Conservation (phyloP, 2,797 vertebrate species). For the Takifugu ocellatus region DNA sequence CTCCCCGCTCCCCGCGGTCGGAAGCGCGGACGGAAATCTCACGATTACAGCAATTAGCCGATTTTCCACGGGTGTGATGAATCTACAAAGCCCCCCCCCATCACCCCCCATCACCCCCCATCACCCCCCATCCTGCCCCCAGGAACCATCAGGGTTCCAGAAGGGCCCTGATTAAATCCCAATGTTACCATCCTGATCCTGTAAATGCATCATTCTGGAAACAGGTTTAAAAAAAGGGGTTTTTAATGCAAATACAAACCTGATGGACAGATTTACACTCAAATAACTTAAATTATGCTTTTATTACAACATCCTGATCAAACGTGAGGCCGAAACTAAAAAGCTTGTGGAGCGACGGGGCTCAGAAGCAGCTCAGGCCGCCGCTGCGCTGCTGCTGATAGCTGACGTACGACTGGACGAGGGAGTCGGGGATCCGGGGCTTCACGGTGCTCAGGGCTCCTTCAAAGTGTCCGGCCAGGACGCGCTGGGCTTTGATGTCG, state of each 20-base stretch:
- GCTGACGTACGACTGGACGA: slow-evolving; percentile 84
- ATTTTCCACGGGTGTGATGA: slow-evolving; percentile 64
- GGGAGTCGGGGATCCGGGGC: slow-evolving; percentile 86
- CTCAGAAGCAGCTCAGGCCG: slow-evolving; percentile 77
- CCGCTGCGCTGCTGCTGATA: slow-evolving; percentile 84
- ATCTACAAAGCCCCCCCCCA: slow-evolving; percentile 40
- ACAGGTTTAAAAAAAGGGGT: no score
- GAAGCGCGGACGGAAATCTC: slow-evolving; percentile 68
- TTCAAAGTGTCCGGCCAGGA: slow-evolving; percentile 81
- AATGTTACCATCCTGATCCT: slow-evolving; percentile 4
- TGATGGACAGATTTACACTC: no score
- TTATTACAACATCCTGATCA: no score
- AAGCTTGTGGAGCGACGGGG: slow-evolving; percentile 1
- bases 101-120: no score
- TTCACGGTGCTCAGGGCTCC: slow-evolving; percentile 80
- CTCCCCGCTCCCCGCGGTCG: slow-evolving; percentile 59
- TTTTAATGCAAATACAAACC: no score
- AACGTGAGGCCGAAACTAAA: neutral
- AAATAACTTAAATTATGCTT: no score
- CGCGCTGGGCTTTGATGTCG: slow-evolving; percentile 75
- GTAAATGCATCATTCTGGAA: no score
- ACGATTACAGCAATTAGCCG: slow-evolving; percentile 67
- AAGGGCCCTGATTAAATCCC: slow-evolving; percentile 9
- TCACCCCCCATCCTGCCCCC: slow-evolving; percentile 24
- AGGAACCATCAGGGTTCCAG: slow-evolving; percentile 20